Base-by-base conservation (phyloP, 2,797 vertebrate species). In the Pangasius djambal region DNA sequence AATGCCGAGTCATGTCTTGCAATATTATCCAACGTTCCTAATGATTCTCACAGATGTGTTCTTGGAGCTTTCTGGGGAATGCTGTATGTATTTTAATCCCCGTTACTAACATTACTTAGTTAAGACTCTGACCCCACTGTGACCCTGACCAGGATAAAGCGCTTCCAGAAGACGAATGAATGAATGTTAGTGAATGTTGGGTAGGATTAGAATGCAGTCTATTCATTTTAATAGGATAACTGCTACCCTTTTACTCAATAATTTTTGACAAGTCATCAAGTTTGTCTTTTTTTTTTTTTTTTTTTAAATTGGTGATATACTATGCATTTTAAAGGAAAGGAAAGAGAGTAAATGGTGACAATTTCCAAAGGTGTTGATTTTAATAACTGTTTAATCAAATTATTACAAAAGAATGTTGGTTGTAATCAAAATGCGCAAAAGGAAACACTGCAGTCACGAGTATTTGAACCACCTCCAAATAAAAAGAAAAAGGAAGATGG, bases 361-460 rank as follows among this genome's bases (percentile, higher is more conserved):
- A 34, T 18, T 37, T 70, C 67, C 67, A 70, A 34, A 72, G 13
- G 16, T 69, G 72, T 50, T 72, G 22, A 87, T 90, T 85, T 89
- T n/a, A 89, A 87, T 37, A 88, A 31, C 91, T 48, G 52, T 86
- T 92, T 90, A 90, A 90, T 91, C 65, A 75, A 59, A 57, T 52
- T 86, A 61, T 89, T 90, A 92, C 87, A 59, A 91, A 83, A 34
- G 28, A 91, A 92, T 77, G 88, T 86, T 91, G 83, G 70, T 48
- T 86, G 90, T 90, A 87, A 87, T 75, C 40, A 91, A 65, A 87
- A 90, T 88, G 84, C 63, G 88, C 69, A 86, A 88, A 75, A 22
- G 52, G 55, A 74, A 87, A 89, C 65, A 67, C 1, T 57, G 65
- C 57, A 78, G 40, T 78, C 15, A 52, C 4, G n/a, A 18, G 6